These are phyloP conservation scores for Allygus modestus DNA, from an alignment of 2,888 invertebrate species.

Conservation along the genomic window DNA sequence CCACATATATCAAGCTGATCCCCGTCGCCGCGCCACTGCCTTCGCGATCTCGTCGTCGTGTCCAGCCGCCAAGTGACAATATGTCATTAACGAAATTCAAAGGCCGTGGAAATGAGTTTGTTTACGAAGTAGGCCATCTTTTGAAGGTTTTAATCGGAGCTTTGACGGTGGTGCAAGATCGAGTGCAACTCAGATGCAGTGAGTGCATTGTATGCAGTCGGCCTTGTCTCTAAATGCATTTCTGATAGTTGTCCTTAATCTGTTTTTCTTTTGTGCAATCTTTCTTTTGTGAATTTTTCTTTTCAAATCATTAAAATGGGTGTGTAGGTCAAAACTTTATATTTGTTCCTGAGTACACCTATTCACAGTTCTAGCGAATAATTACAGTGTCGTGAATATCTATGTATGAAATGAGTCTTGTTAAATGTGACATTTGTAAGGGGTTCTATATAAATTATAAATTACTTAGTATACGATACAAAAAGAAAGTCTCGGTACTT, in stretches of 20 bases:
- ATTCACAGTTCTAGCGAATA: no score
- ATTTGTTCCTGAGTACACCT: no score
- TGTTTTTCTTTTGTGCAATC: neutral
- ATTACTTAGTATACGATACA: no score
- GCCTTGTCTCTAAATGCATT: neutral
- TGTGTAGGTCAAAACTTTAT: no score
- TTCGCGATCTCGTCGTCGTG: neutral
- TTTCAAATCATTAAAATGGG: no score
- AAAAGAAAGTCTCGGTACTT: no score
- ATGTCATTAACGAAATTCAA: conserved; percentile 24
- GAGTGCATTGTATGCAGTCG: neutral
- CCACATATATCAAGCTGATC: conserved; percentile 50
- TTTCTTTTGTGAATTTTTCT: neutral
- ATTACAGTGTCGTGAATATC: no score
- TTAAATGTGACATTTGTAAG: no score
- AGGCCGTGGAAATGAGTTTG: conserved; percentile 39
- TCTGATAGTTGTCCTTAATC: neutral
- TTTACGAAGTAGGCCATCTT: conserved; percentile 35
- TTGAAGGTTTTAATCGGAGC: conserved; percentile 17
- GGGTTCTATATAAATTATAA: no score
- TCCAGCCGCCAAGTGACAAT: neutral
- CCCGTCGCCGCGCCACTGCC: neutral
- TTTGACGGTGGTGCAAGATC: neutral
- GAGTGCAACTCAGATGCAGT: neutral
- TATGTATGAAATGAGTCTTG: no score